Conservation (phyloP, 2,888 invertebrate genomes). For the Agriotes lineatus region DNA sequence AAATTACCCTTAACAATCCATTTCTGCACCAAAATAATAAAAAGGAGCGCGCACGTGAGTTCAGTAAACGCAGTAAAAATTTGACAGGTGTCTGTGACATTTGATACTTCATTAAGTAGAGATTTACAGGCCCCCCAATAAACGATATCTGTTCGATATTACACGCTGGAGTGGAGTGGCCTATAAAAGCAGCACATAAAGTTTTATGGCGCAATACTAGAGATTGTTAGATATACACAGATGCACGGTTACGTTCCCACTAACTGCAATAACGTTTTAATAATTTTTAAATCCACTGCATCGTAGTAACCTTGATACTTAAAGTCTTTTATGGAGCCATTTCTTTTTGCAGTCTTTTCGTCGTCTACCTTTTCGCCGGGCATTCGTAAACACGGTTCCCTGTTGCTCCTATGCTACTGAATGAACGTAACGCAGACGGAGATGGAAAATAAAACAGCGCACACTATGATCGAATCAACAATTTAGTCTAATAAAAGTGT, state of each 20-base stretch:
- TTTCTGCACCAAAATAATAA: constrained; percentile 8
- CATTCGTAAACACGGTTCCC: constrained; percentile 9
- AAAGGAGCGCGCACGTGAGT: constrained; percentile 9
- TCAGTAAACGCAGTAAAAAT: constrained; percentile 32
- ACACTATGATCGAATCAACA: too few species aligned
- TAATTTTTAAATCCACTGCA: constrained; percentile 41
- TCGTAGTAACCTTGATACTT: constrained; percentile 36
- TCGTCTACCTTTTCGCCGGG: constrained; percentile 22
- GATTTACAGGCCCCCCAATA: constrained; percentile 65
- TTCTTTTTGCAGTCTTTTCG: constrained; percentile 30
- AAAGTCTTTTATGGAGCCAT: constrained; percentile 31
- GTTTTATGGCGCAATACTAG: constrained; percentile 60
- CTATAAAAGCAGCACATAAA: constrained; percentile 63
- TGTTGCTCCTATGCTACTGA: too few species aligned
- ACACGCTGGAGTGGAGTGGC: constrained; percentile 57
- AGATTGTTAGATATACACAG: constrained; percentile 54
- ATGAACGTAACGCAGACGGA: too few species aligned
- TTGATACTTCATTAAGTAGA: constrained; percentile 63
- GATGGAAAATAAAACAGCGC: too few species aligned
- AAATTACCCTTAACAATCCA: neutral
- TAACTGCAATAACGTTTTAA: constrained; percentile 42
- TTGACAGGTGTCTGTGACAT: constrained; percentile 64
- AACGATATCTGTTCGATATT: constrained; percentile 64
- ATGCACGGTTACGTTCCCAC: constrained; percentile 44
- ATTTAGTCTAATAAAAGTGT: too few species aligned